Base-by-base conservation (phyloP, 2,888 invertebrate genomes). In the Polymixis lichenea region DNA sequence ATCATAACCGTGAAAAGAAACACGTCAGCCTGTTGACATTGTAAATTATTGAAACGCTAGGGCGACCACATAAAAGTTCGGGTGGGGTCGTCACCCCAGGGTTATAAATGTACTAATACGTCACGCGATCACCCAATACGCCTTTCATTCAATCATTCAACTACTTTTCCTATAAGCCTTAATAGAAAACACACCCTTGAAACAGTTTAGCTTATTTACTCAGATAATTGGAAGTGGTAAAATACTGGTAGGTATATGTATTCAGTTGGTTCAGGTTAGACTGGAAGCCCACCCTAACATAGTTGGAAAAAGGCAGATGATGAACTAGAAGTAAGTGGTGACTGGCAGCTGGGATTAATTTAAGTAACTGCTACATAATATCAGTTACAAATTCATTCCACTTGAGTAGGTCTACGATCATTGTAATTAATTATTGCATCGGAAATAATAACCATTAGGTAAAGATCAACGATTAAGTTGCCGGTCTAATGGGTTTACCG, bases 61-160 rank as follows among this genome's bases (percentile, higher is more conserved):
- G 75, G 82, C 55, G 75, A 85, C 68, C 69, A 78, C 38, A 74
- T 70, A 77, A 76, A 77, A 56, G 72, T 74, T 65, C 55, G 75
- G 86, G 86, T 75, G 86, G 89, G 90, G 90, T 90, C 88, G 90
- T 85, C 87, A 87, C 89, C 90, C 90, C 75, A 75, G 83, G 85
- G 86, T 60, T 77, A 80, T 43, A 82, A 82, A 77, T 66, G 70
- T 80, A 65, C 60, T 68, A 61, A 74, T 22, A 72, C 75, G 89
- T 87, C 92, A 92, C 91, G 91, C 91, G 72, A 91, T 83, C 76
- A 66, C 53, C 22, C 53, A 64, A 76, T 77, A 83, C 32, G 51
- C 58, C 32, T 78, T 76, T 75, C 8, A 77, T 71, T 80, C 46
- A 51, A 72, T 66, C 28, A 61, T 72, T 61, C 22, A 19, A 28